Evolutionary conservation across 2,113 vertebrate species (phyloP).

Genomic region (Saccopteryx bilineata): DNA sequence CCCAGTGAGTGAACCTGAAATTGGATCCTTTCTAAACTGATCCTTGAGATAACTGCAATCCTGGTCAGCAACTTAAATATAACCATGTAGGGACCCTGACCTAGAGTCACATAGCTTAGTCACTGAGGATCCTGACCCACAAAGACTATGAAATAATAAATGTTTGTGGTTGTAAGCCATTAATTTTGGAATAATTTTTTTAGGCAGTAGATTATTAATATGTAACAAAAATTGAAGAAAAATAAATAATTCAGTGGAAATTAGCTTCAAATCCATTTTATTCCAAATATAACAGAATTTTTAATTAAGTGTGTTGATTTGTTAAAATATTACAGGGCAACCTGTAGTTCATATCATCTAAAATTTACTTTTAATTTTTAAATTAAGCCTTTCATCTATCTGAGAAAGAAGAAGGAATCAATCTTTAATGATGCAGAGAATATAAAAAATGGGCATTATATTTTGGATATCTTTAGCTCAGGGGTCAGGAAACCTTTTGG

Average conservation of each 20-base stretch:
- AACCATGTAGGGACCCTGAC: background rate
- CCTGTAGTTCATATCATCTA: background rate
- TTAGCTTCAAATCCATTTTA: background rate
- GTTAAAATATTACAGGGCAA: background rate
- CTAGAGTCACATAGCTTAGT: background rate
- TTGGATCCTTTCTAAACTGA: background rate
- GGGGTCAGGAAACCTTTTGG: no score
- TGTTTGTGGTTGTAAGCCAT: background rate
- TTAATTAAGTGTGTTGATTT: background rate
- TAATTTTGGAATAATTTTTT: background rate
- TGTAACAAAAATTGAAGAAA: background rate
- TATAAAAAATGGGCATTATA: background rate
- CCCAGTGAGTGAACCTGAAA: background rate
- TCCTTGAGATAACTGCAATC: background rate
- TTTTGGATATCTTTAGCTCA: background rate
- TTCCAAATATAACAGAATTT: background rate
- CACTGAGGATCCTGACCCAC: background rate
- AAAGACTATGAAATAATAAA: background rate
- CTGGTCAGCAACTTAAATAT: background rate
- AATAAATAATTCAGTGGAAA: background rate
- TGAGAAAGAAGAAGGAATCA: background rate
- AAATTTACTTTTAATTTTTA: slow-evolving; percentile 20
- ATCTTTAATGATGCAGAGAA: background rate
- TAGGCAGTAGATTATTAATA: background rate
- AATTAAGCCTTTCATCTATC: background rate